phyloP scores from a whole-genome alignment of 2,797 vertebrate genomes.

The Bradypus variegatus region DNA sequence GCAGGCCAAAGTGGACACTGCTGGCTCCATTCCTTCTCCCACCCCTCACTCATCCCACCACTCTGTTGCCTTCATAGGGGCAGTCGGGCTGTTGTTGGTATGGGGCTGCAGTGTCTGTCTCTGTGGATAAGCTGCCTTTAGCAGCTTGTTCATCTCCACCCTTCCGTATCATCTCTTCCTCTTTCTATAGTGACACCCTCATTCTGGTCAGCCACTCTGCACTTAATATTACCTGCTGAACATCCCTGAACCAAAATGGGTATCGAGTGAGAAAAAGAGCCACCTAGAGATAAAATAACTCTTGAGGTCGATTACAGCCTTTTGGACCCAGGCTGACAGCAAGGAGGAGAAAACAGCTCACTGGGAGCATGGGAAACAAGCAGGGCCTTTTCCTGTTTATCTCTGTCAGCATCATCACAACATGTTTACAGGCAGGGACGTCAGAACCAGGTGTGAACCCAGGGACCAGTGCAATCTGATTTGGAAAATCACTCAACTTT shows the following conservation, averaged over 20 bases:
- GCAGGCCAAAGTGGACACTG: neutral
- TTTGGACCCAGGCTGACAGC: neutral
- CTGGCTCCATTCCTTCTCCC: neutral
- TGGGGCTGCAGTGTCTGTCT: constrained; percentile 33
- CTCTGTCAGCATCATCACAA: constrained; percentile 18
- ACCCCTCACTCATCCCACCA: no score
- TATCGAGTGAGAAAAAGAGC: neutral
- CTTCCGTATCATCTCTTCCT: neutral
- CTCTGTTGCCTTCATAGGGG: neutral
- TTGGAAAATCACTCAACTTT: constrained; percentile 27
- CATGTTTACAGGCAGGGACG: constrained; percentile 35
- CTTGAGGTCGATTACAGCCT: neutral
- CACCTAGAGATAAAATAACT: neutral
- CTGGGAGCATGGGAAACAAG: neutral
- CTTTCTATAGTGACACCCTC: neutral
- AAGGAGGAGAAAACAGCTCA: neutral
- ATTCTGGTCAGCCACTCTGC: constrained; percentile 9
- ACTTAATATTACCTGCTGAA: constrained; percentile 18
- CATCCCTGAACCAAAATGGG: constrained; percentile 20
- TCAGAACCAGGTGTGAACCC: neutral
- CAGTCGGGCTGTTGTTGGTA: neutral
- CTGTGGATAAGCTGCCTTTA: neutral
- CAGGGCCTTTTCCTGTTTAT: constrained; percentile 40
- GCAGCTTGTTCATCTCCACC: neutral
- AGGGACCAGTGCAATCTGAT: neutral